Evolutionary conservation across 2,797 vertebrate genomes (phyloP).

Genomic region (Gallinago nigripennis): DNA sequence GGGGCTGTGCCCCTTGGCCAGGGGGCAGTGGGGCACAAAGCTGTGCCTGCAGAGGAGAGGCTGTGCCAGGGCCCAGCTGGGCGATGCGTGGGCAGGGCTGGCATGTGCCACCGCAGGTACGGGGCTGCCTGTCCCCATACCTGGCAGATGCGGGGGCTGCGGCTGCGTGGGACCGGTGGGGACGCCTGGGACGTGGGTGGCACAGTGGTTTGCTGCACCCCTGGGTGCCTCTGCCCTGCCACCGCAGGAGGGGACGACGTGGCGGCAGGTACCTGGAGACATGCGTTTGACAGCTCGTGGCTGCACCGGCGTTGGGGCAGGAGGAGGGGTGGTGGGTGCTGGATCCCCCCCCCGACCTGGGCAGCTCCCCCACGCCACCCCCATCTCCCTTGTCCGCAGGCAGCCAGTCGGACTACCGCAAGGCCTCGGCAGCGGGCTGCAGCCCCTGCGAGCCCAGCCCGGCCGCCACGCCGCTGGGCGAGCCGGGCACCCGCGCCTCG

Average conservation of each 20-base stretch:
- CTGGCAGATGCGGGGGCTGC: not conserved
- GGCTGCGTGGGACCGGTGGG: rapidly evolving
- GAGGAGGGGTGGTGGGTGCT: not conserved
- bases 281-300: rapidly evolving
- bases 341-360: not conserved
- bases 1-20: not conserved
- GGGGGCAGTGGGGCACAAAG: not conserved
- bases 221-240: not conserved
- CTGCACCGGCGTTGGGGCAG: not conserved
- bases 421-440: constrained; percentile 72
- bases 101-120: rapidly evolving
- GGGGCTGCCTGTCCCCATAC: not conserved
- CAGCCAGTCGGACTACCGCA: constrained; percentile 80
- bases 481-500: constrained; percentile 57
- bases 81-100: rapidly evolving
- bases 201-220: not conserved
- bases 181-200: rapidly evolving
- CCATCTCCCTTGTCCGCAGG: constrained; percentile 67
- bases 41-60: not conserved
- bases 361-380: not conserved
- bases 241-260: rapidly evolving
- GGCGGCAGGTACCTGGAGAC: rapidly evolving
- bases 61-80: not conserved
- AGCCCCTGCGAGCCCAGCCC: constrained; percentile 78
- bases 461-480: constrained; percentile 67